Evolutionary conservation across 1,140 invertebrate species (phyloP).

Genomic region (Ceratosolen fusciceps): DNA sequence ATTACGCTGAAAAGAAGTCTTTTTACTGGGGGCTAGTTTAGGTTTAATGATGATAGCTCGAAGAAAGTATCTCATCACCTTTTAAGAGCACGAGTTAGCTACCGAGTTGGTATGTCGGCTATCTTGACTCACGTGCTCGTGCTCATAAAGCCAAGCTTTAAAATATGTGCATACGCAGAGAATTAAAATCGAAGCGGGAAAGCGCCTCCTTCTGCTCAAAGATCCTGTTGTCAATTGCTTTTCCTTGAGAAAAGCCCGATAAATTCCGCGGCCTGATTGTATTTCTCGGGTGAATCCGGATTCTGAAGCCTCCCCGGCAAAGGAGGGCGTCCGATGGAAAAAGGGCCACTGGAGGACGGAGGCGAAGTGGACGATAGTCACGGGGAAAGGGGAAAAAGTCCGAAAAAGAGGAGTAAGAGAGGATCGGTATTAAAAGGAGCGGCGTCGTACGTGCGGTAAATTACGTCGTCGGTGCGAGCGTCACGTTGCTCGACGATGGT

Average conservation of each 20-base stretch:
- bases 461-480: slow-evolving; percentile 59
- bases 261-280: background rate
- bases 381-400: slow-evolving; percentile 46
- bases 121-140: background rate
- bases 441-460: slow-evolving; percentile 61
- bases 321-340: background rate
- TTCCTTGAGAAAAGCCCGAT: background rate
- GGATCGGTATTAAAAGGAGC: slow-evolving; percentile 59
- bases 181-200: background rate
- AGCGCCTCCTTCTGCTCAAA: background rate
- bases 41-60: background rate
- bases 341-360: background rate
- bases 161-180: background rate
- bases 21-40: background rate
- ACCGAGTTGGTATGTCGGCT: background rate
- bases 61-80: background rate
- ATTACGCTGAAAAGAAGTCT: background rate
- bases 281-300: slow-evolving; percentile 5
- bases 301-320: background rate
- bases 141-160: background rate
- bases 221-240: background rate
- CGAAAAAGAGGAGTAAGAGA: slow-evolving; percentile 42
- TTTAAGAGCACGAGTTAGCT: background rate
- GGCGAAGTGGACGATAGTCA: background rate
- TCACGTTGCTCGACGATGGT: slow-evolving; percentile 41